Conservation (phyloP, 2,797 vertebrate species). For the Synaphobranchus kaupii region DNA sequence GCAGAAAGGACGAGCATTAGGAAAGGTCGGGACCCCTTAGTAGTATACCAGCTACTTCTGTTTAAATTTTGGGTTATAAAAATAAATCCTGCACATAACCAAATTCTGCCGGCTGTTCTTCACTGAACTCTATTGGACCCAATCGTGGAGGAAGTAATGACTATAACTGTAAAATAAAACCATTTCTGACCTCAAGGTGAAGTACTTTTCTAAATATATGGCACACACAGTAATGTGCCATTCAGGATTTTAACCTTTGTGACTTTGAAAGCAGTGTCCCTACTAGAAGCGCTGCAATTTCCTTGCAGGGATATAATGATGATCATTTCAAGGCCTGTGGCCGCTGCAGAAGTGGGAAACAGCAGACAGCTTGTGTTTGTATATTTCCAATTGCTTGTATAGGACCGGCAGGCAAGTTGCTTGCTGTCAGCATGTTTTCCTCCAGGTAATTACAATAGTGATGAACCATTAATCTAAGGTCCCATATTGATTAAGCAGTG, state of each 20-base stretch:
- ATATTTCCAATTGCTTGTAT: constrained; percentile 20
- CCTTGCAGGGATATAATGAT: background rate
- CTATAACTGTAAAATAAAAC: background rate
- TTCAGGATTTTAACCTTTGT: background rate
- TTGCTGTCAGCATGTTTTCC: constrained; percentile 6
- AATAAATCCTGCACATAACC: too few relatives aligned
- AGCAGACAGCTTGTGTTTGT: background rate
- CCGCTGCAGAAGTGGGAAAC: background rate
- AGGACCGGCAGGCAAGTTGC: constrained; percentile 12
- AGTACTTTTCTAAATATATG: background rate
- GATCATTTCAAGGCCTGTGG: background rate
- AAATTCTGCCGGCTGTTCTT: too few relatives aligned
- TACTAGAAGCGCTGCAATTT: background rate
- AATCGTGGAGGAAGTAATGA: too few relatives aligned
- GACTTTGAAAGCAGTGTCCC: background rate
- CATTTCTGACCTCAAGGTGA: background rate
- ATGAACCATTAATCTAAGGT: constrained; percentile 60
- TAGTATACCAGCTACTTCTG: constrained; percentile 21
- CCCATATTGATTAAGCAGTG: constrained; percentile 58
- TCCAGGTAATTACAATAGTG: constrained; percentile 7
- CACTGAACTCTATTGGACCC: too few relatives aligned
- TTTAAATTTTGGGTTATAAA: too few relatives aligned
- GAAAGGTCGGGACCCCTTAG: constrained; percentile 11
- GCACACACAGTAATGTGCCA: background rate
- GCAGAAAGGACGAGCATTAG: background rate